Base-by-base conservation (phyloP, 2,888 invertebrate species). In the Phragmatobia fuliginosa region DNA sequence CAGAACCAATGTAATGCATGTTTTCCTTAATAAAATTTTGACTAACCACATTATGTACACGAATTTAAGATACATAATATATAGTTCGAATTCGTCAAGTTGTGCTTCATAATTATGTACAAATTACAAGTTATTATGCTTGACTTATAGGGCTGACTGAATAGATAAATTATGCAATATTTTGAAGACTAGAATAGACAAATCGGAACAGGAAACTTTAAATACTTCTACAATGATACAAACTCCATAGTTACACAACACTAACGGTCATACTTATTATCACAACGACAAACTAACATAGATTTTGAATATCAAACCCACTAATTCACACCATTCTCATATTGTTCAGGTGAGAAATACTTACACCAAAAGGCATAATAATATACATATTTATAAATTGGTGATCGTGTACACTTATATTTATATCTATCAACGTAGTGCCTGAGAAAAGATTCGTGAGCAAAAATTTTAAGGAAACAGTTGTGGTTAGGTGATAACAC, bases 71-170 rank as follows among this genome's bases (percentile, higher is more conserved):
- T 45, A 49, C 11, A 16, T 49, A 49, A 32, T 67, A 74, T 41
- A 74, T 73, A 72, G 78, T 79, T 79, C 69, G 74, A 77, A 74
- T 84, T 77, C 76, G 79, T 80, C 75, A 83, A 86, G 91, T 92
- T 92, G 92, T 92, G 93, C 91, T 92, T 91, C 90, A 91, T 80
- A 90, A 91, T 56, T 87, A 87, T 91, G 89, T 92, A 91, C 90
- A 92, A 85, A 86, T 85, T 88, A 90, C 89, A 91, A 91, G 88
- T 84, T 82, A 87, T 84, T 86, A 83, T 86, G 85, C 84, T 83
- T 85, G 80, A 83, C 86, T 85, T 83, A 82, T 80, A 69, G 62
- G 70, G 84, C 83, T 85, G 79, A 81, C 79, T 82, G 79, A 85
- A 85, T 84, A 87, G 83, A 78, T 79, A 83, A 81, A 81, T 80